Evolutionary conservation across 2,797 vertebrate genomes (phyloP).

Genomic region (Typhlichthys subterraneus): DNA sequence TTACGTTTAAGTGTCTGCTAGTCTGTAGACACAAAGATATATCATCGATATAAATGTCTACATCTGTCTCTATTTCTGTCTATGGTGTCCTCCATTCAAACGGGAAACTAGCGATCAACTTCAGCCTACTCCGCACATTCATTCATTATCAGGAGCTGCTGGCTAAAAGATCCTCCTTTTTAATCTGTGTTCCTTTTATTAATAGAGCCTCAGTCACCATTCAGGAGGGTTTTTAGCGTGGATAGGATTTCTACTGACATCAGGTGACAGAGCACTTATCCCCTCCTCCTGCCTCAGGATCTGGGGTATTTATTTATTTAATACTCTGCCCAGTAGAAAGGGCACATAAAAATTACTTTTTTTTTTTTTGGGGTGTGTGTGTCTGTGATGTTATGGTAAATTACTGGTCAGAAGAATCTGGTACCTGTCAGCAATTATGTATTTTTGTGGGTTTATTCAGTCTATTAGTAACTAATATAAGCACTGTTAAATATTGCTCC

Average conservation of each 20-base stretch:
- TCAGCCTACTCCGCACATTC: slow-evolving; percentile 33
- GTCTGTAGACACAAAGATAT: not conserved
- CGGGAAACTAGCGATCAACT: slow-evolving; percentile 29
- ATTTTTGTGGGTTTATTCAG: not conserved
- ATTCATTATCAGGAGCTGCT: slow-evolving; percentile 45
- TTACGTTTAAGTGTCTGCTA: not conserved
- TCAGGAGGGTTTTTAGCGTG: slow-evolving; percentile 25
- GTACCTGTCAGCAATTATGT: too few relatives aligned
- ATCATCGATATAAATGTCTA: not conserved
- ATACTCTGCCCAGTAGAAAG: slow-evolving; percentile 3
- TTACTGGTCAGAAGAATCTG: not conserved
- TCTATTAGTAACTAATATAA: not conserved
- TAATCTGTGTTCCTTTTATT: slow-evolving; percentile 37
- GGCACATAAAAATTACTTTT: not conserved
- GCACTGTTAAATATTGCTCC: too few relatives aligned
- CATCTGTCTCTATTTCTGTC: not conserved
- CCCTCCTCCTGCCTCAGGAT: slow-evolving; percentile 30
- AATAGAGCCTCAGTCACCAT: slow-evolving; percentile 44
- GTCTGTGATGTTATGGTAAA: slow-evolving; percentile 1
- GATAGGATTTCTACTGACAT: slow-evolving; percentile 10
- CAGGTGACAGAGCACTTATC: slow-evolving; percentile 29
- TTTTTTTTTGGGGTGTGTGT: not conserved
- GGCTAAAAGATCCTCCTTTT: slow-evolving; percentile 21
- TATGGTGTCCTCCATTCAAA: slow-evolving; percentile 1
- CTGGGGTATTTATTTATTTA: slow-evolving; percentile 10